These are phyloP conservation scores for Gobio gobio DNA, from an alignment of 2,113 vertebrate species.

Conservation along the genomic window DNA sequence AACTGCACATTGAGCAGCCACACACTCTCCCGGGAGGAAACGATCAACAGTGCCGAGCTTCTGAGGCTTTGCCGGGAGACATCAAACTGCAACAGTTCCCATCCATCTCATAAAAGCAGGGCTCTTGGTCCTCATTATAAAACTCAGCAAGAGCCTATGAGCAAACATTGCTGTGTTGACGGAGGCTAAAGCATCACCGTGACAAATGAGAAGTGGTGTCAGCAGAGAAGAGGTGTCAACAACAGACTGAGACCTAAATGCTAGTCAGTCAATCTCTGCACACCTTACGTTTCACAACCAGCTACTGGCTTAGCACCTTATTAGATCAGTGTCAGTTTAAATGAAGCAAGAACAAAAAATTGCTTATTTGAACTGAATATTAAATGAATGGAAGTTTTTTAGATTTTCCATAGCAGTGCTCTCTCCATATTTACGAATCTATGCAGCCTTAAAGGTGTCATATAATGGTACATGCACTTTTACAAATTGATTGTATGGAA, in stretches of 20 bases:
- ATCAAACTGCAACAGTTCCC: neutral
- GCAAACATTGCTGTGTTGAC: neutral
- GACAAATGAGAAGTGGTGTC: constrained; percentile 39
- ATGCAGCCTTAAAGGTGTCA: too few relatives aligned
- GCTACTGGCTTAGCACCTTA: constrained; percentile 9
- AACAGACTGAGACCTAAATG: constrained; percentile 6
- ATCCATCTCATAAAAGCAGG: neutral
- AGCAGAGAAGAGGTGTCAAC: too few relatives aligned
- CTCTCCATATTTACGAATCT: too few relatives aligned
- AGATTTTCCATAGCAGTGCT: too few relatives aligned
- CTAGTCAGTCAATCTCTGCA: constrained; percentile 18
- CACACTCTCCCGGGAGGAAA: constrained; percentile 43
- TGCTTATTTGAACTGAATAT: neutral
- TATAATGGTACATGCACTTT: too few relatives aligned
- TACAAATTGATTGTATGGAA: too few relatives aligned
- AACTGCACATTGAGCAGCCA: constrained; percentile 45
- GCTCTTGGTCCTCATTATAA: constrained; percentile 30
- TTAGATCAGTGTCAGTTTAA: constrained; percentile 9
- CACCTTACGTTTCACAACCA: constrained; percentile 25
- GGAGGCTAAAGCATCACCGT: constrained; percentile 3
- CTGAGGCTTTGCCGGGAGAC: constrained; percentile 26
- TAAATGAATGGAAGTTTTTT: too few relatives aligned
- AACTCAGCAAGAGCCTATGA: neutral
- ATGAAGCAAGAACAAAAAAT: neutral
- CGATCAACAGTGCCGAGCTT: constrained; percentile 20